Conservation (phyloP, 2,888 invertebrate species). For the Melikaiella ostensackeni region DNA sequence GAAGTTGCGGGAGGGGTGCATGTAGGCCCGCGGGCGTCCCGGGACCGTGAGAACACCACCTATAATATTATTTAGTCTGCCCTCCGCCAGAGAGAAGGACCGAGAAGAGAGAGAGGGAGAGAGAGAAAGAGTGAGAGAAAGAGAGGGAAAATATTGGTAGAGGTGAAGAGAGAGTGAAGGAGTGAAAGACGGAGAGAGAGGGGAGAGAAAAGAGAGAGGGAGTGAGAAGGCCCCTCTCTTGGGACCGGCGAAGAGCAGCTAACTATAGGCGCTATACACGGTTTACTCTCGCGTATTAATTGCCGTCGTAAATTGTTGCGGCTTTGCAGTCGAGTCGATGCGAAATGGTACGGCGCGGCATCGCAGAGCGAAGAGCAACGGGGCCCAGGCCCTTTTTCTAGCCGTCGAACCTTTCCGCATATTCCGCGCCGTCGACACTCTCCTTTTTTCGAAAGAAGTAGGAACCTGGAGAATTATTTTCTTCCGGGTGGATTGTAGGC, state of each 20-base stretch:
- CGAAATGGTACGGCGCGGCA: conserved; percentile 38
- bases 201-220: conserved; percentile 45
- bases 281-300: conserved; percentile 76
- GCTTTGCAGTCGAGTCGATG: conserved; percentile 57
- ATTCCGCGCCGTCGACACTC: neutral
- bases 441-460: neutral
- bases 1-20: conserved; percentile 61
- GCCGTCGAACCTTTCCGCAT: conserved; percentile 25
- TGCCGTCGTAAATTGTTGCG: conserved; percentile 77
- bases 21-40: conserved; percentile 77
- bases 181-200: conserved; percentile 20
- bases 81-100: conserved; percentile 50
- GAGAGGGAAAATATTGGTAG: neutral
- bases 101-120: neutral
- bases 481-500: neutral
- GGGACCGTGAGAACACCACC: conserved; percentile 78
- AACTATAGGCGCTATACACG: conserved; percentile 70
- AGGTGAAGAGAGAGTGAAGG: conserved; percentile 7
- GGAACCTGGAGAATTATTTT: neutral
- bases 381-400: conserved; percentile 26
- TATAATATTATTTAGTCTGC: conserved; percentile 78
- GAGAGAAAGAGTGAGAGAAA: neutral
- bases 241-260: conserved; percentile 53
- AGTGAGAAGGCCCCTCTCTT: conserved; percentile 45
- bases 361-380: conserved; percentile 20